phyloP scores from a whole-genome alignment of 2,888 invertebrate genomes.

The Amphipoea oculea region DNA sequence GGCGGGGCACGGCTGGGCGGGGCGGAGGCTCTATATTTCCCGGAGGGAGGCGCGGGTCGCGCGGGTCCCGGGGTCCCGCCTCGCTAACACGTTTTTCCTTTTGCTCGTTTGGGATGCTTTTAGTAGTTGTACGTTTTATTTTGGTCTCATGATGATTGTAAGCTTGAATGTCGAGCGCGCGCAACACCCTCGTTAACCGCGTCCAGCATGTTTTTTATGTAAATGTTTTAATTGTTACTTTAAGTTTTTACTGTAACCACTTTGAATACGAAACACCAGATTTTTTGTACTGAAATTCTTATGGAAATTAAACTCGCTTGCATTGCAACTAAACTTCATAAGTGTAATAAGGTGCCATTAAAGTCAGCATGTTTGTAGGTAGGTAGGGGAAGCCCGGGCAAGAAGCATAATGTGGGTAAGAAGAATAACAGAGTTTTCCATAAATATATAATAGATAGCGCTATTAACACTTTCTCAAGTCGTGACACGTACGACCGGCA shows the following conservation, averaged over 20 bases:
- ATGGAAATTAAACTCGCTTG: constrained; percentile 7
- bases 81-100: constrained; percentile 59
- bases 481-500: too few relatives aligned
- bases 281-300: not conserved
- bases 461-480: too few relatives aligned
- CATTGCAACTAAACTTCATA: not conserved
- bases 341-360: not conserved
- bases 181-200: constrained; percentile 52
- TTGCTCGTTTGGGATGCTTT: constrained; percentile 58
- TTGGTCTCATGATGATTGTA: constrained; percentile 58
- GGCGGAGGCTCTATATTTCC: constrained; percentile 50
- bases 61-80: constrained; percentile 41
- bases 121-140: constrained; percentile 62
- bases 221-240: constrained; percentile 56
- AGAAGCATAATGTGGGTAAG: too few relatives aligned
- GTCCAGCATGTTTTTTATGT: constrained; percentile 50
- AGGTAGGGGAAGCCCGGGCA: too few relatives aligned
- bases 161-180: constrained; percentile 58
- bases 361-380: not conserved
- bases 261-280: constrained; percentile 6
- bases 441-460: too few relatives aligned
- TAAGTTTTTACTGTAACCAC: constrained; percentile 27
- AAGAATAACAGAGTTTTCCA: too few relatives aligned
- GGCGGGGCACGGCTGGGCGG: constrained; percentile 62
- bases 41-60: constrained; percentile 43